Conservation (phyloP, 1,140 invertebrate genomes). For the Reticulitermes speratus region DNA sequence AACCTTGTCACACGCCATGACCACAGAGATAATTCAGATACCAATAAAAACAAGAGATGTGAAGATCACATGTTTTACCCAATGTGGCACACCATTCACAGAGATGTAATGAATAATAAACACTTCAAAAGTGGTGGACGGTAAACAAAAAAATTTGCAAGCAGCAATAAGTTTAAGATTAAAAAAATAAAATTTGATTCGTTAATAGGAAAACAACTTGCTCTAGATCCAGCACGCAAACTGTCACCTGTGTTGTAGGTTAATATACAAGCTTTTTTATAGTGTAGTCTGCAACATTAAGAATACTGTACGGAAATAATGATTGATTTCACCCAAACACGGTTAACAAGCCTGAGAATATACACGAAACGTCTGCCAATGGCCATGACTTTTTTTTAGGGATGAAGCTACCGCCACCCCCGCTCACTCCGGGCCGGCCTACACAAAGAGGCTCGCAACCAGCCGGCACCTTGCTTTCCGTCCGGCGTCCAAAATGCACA, state of each 20-base stretch:
- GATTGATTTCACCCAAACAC: conserved; percentile 25
- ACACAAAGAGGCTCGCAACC: not conserved
- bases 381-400: conserved; percentile 8
- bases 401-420: not conserved
- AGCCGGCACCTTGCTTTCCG: not conserved
- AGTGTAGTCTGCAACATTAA: not conserved
- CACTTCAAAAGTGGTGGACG: no score
- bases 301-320: not conserved
- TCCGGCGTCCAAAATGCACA: not conserved
- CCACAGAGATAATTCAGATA: no score
- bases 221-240: not conserved
- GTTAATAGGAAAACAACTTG: no score
- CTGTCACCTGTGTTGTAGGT: not conserved
- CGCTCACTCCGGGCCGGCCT: not conserved
- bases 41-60: no score
- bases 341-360: not conserved
- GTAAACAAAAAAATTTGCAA: no score
- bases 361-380: not conserved
- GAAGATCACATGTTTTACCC: no score
- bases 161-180: no score
- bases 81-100: no score
- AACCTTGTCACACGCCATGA: no score
- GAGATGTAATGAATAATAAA: no score
- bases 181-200: no score
- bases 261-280: not conserved